A percentile compares a stretch with the other conserved stretches of the same genome.
Evolutionary conservation across 2,113 vertebrate genomes (phyloP).

Genomic region (Gulo gulo): DNA sequence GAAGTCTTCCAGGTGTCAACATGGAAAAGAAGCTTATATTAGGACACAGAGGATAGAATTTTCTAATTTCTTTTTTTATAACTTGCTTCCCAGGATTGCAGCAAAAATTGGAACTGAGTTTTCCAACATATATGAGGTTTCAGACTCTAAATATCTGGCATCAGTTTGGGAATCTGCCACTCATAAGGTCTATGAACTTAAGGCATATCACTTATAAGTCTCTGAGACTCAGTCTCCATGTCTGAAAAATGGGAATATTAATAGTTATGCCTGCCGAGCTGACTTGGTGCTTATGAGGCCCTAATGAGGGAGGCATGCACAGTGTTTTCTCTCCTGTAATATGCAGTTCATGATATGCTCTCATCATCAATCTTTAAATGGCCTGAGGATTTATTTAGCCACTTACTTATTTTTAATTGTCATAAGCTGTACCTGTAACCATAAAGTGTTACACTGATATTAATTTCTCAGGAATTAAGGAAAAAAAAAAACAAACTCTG

Average conservation of each 20-base stretch:
- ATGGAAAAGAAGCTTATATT: not conserved
- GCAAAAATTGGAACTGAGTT: not conserved
- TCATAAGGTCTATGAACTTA: not conserved
- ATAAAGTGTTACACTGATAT: not conserved
- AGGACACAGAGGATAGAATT: not conserved
- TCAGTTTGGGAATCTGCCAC: not conserved
- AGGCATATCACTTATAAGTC: not conserved
- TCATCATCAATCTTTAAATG: not conserved
- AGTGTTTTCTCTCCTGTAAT: not conserved
- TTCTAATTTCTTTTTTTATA: slow-evolving; percentile 24
- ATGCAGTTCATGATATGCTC: not conserved
- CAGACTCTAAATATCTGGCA: not conserved
- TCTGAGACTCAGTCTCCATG: not conserved
- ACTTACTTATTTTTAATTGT: slow-evolving; percentile 4
- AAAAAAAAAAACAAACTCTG: not conserved
- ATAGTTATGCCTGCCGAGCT: not conserved
- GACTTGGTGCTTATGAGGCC: not conserved
- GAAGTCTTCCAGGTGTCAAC: not conserved
- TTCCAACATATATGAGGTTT: not conserved
- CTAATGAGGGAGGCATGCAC: not conserved
- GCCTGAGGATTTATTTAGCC: not conserved
- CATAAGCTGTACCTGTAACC: not conserved
- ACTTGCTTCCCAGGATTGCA: not conserved
- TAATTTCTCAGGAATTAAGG: not conserved
- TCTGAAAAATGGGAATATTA: not conserved